Evolutionary conservation across 2,888 invertebrate species (phyloP), one percentile per base, ranked within the genome.

Genomic region (Spicauda simplicius): DNA sequence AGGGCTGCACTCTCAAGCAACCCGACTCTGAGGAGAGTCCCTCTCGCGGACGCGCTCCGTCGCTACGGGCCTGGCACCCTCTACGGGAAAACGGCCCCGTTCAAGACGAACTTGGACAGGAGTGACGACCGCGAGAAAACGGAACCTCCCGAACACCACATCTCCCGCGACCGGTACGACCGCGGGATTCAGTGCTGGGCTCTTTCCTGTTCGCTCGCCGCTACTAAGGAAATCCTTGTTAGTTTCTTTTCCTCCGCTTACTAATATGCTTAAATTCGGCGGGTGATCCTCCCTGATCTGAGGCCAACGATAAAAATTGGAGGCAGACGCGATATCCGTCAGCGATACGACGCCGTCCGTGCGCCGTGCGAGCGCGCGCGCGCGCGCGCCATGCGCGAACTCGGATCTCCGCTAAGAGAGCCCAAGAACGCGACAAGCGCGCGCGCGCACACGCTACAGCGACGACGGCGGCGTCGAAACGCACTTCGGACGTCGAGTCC

Each of bases 221-320:
- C 82, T 84, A 83, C 45, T 45, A 45, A 45, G 45, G 45, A 45
- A 45, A 45, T 45, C 45, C 45, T 45, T 45, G 45, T 45, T 45
- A 45, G 83, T 74, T 72, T 73, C 94, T 95, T 95, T 95, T 95
- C 95, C 95, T 94, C 94, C 94, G 94, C 94, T 94, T 93, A 95
- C 83, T 95, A 87, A 95, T 95, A 95, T 95, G 95, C 95, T 95
- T 94, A 94, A 95, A 87, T 94, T 86, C 84, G 79, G 89, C 87
- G 90, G 88, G 88, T 90, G 77, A 77, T 86, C 88, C 83, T 82
- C 78, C 84, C 85, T 88, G 80, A 83, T 85, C 84, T 84, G 87
- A 88, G 88, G 88, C 87, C 86, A 82, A 78, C 79, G 74, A 74
- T 73, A 75, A 72, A 72, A 68, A 62, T 30, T 55, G 20, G 75